Base-by-base conservation (phyloP, 1,140 invertebrate species). In the Dendroctonus valens region DNA sequence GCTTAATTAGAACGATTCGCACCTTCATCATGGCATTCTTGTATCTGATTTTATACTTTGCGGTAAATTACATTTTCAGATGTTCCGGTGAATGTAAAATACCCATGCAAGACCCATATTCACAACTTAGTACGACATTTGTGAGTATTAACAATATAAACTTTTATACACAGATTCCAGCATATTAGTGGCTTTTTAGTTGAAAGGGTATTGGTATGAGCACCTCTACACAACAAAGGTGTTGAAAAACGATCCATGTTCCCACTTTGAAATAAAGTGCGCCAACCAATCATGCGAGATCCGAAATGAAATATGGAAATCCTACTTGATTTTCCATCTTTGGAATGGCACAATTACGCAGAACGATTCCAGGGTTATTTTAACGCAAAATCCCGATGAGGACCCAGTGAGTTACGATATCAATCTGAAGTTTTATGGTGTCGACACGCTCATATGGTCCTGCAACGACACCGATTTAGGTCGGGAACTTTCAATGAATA, bases 131-230 rank as follows among this genome's bases (percentile, higher is more conserved):
- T n/a, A 40, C 44, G 0, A 59, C 54, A 44, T 66, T 50, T 46
- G 64, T 66, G 53, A 66, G 64, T 66, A 51, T 12, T 51, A 51
- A n/a, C 26, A 11, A 51, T 51, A n/a, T 44, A 6, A 48, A 11
- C n/a, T 4, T 46, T 2, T 15, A 46, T 40, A 12, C 11, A 40
- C 4, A 38, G 9, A 39, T 39, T 7, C 14, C n/a, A n/a, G n/a
- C n/a, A n/a, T n/a, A n/a, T n/a, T 12, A 7, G 26, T 53, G 52
- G 12, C n/a, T 15, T 72, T 62, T 60, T 41, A 72, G 70, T 54
- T 70, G n/a, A 26, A 68, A 44, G 70, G 70, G 7, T 64, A 65
- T 11, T 72, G 70, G 70, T 70, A 68, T 48, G 66, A 70, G 37
- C 50, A 54, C 12, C 39, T 68, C 14, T 54, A 42, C 38, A 39